A percentile compares a stretch with the other conserved stretches of the same genome.
phyloP scores from a whole-genome alignment of 2,888 invertebrate species.

The Byasa hedistus region DNA sequence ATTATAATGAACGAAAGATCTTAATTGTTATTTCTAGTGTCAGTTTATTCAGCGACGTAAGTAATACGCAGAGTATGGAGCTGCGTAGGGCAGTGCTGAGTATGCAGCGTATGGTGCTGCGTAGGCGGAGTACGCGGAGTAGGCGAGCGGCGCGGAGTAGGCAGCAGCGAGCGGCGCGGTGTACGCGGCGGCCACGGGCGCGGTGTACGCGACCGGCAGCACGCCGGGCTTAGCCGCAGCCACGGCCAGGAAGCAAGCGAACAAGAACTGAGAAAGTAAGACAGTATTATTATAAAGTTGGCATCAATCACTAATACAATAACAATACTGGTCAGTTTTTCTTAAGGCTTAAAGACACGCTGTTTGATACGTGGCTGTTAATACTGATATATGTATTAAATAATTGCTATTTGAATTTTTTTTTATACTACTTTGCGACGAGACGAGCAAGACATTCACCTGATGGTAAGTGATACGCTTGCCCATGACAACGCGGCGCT shows the following conservation, averaged over 20 bases:
- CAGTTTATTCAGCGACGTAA: constrained; percentile 9
- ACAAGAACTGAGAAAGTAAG: constrained; percentile 54
- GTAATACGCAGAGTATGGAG: constrained; percentile 46
- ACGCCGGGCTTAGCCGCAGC: constrained; percentile 65
- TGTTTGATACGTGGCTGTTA: too few relatives aligned
- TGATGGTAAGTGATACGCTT: too few relatives aligned
- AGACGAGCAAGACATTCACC: too few relatives aligned
- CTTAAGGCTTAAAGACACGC: too few relatives aligned
- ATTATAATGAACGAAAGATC: background rate
- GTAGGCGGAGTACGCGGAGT: constrained; percentile 10
- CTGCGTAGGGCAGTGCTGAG: constrained; percentile 46
- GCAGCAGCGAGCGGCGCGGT: constrained; percentile 51
- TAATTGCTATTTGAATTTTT: too few relatives aligned
- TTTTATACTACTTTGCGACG: too few relatives aligned
- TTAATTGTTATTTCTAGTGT: background rate
- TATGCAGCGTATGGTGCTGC: constrained; percentile 33
- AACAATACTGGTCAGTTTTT: too few relatives aligned
- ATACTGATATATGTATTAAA: too few relatives aligned
- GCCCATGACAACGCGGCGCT: too few relatives aligned
- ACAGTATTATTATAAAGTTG: background rate
- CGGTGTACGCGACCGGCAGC: constrained; percentile 40
- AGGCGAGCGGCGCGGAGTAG: constrained; percentile 40
- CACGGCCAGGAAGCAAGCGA: constrained; percentile 72
- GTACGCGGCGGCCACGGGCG: constrained; percentile 42
- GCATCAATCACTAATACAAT: too few relatives aligned